phyloP scores from a whole-genome alignment of 2,888 invertebrate species.

The Sepioteuthis lessoniana region DNA sequence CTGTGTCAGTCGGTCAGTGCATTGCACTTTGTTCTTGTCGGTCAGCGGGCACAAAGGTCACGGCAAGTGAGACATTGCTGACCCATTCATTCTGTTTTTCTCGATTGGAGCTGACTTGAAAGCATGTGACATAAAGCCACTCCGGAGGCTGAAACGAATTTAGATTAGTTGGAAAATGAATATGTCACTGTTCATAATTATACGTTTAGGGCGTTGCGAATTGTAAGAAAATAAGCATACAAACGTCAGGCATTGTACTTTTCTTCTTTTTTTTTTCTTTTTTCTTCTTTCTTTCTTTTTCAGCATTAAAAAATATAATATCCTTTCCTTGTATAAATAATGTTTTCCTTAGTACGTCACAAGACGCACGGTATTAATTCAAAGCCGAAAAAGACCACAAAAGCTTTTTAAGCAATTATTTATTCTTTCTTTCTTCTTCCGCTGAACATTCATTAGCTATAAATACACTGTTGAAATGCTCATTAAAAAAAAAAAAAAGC shows the following conservation, averaged over 20 bases:
- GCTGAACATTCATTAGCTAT: too few species aligned
- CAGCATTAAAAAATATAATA: neutral
- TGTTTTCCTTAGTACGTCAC: neutral
- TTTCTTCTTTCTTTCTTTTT: too few species aligned
- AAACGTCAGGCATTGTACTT: neutral
- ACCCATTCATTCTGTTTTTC: neutral
- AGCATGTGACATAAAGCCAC: slow-evolving; percentile 7
- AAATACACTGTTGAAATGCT: too few species aligned
- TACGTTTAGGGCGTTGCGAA: neutral
- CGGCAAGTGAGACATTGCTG: neutral
- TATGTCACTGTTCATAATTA: slow-evolving; percentile 4
- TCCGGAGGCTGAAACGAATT: neutral
- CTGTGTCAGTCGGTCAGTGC: neutral
- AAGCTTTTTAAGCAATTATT: too few species aligned
- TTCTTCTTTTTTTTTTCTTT: neutral
- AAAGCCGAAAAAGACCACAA: too few species aligned
- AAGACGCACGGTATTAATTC: neutral
- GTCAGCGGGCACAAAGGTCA: neutral
- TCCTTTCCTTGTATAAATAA: neutral
- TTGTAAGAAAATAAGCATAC: neutral
- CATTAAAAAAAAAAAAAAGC: too few species aligned
- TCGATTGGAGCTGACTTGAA: neutral
- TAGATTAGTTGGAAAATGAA: neutral
- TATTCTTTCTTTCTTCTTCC: too few species aligned
- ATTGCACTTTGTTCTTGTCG: slow-evolving; percentile 10